phyloP scores from a whole-genome alignment of 2,888 invertebrate species.

The Bibio marci region DNA sequence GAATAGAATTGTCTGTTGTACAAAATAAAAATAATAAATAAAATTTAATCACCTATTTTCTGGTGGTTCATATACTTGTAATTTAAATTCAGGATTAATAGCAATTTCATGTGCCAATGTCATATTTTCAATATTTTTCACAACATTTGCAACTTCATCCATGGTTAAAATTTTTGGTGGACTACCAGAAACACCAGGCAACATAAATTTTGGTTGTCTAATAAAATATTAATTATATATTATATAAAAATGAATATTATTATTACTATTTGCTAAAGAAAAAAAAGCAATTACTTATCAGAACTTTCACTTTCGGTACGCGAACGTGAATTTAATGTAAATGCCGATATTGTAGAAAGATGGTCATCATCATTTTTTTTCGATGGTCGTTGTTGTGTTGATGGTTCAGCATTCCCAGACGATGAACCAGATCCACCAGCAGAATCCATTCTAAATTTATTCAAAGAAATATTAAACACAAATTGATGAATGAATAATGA shows the following conservation, averaged over 20 bases:
- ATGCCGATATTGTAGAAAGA: conserved; percentile 11
- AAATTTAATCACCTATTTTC: conserved; percentile 41
- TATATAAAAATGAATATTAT: not conserved
- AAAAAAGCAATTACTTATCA: conserved; percentile 16
- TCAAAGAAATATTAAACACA: too few species aligned
- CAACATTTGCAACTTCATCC: conserved; percentile 24
- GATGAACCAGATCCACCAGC: too few species aligned
- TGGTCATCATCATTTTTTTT: conserved; percentile 9
- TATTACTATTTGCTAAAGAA: too few species aligned
- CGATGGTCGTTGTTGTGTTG: too few species aligned
- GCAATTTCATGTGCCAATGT: conserved; percentile 93
- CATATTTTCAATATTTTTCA: conserved; percentile 55
- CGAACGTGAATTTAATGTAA: conserved; percentile 12
- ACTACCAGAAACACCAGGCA: conserved; percentile 27
- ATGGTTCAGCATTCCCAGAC: too few species aligned
- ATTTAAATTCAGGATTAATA: conserved; percentile 77
- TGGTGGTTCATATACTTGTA: conserved; percentile 65
- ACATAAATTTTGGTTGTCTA: conserved; percentile 16
- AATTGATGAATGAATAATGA: too few species aligned
- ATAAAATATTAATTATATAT: not conserved
- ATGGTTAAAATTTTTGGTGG: conserved; percentile 28
- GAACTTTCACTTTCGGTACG: conserved; percentile 28
- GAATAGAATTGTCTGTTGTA: not conserved
- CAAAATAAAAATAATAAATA: not conserved
- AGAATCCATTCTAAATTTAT: too few species aligned